Percentiles rank a stretch among this genome's conserved stretches.
phyloP scores from a whole-genome alignment of 2,113 vertebrate genomes.

The Agelaius tricolor region DNA sequence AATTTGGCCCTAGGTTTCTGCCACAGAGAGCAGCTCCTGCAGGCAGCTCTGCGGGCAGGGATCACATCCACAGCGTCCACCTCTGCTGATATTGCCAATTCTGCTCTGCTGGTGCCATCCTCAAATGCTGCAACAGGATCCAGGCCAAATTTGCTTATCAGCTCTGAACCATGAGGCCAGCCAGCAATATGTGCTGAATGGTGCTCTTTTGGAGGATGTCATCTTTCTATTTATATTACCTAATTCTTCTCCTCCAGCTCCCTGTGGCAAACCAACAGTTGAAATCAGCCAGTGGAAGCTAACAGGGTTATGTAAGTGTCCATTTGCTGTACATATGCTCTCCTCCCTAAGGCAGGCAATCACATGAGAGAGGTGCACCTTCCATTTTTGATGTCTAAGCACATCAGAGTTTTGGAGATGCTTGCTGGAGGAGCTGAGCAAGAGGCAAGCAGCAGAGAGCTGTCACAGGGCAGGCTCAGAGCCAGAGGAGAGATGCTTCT shows the following conservation, averaged over 20 bases:
- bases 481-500: rapidly evolving
- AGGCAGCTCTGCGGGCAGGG: not conserved
- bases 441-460: not conserved
- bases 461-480: not conserved
- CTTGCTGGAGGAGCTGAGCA: not conserved
- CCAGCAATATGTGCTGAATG: conserved; percentile 35
- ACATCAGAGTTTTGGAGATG: not conserved
- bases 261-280: conserved; percentile 49
- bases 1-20: conserved; percentile 19
- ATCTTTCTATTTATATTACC: conserved; percentile 52
- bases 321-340: conserved; percentile 61
- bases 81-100: not conserved
- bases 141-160: conserved; percentile 46
- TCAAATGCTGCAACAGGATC: conserved; percentile 11
- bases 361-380: not conserved
- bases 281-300: not conserved
- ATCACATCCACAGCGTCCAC: not conserved
- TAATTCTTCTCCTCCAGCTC: conserved; percentile 32
- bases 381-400: not conserved
- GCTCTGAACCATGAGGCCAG: conserved; percentile 27
- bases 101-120: not conserved
- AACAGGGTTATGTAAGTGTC: conserved; percentile 53
- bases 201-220: conserved; percentile 11
- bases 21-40: not conserved
- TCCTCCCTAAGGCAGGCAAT: not conserved